Evolutionary conservation across 1,140 invertebrate genomes (phyloP), one percentile per base, ranked within the genome.

Genomic region (Trachymyrmex septentrionalis): DNA sequence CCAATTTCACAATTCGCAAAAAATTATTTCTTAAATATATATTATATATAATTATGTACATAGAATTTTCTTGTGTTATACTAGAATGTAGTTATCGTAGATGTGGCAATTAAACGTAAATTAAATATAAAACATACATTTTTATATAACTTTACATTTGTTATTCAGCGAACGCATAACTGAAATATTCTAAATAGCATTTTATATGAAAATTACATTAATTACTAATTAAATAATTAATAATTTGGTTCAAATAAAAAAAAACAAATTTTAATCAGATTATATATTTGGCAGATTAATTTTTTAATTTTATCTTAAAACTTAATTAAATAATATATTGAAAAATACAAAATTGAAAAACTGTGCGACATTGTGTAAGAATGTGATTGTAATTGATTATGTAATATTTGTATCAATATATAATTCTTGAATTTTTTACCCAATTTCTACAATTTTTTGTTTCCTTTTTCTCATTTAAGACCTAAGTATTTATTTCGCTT

Each of bases 151-250:
- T 34, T 34, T 66, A n/a, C 38, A 67, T 34, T 81, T 69, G 12
- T 72, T 59, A 73, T 82, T 55, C 67, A 73, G 53, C 80, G 80
- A 72, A 82, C 80, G 80, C 67, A 61, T 82, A 82, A 82, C 6
- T 19, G 1, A 81, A 71, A 19, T 34, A 19, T 12, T 53, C 50
- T 21, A 78, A 30, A 48, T 76, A 44, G 16, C 21, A 63, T 14
- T 53, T 14, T 30, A 10, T 53, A 27, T 5, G 27, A 72, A 73
- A 16, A 50, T 50, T 16, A 16, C 14, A 50, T 50, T 50, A 50
- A 50, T 50, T 24, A 64, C 2, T 30, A 72, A 55, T 2, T 30
- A 73, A 27, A 27, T 55, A 53, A 38, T 44, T 53, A 53, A 73
- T 73, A 50, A 44, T 69, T 1, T 44, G 24, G 30, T n/a, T 55